Conservation (phyloP, 2,888 invertebrate genomes). For the Cheilosia vernalis region DNA sequence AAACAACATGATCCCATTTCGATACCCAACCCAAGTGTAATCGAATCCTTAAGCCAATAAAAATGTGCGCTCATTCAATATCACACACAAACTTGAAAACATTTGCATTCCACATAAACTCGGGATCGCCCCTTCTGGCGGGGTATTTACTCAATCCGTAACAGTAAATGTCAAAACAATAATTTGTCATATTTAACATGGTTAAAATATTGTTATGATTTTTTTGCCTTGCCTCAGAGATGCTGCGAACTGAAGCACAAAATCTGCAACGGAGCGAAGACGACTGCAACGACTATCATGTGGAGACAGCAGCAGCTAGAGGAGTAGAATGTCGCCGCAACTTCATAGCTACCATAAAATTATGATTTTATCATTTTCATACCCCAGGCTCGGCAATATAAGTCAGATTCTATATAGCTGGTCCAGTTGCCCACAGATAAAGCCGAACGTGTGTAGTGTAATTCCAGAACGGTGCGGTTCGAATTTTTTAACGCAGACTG, state of each 20-base stretch:
- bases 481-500: constrained; percentile 17
- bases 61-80: no score
- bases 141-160: constrained; percentile 25
- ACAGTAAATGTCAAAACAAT: constrained; percentile 67
- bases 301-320: constrained; percentile 12
- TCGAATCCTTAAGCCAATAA: constrained; percentile 33
- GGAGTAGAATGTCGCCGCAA: constrained; percentile 55
- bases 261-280: constrained; percentile 34
- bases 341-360: constrained; percentile 71
- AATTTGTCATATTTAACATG: constrained; percentile 70
- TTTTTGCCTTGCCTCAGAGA: constrained; percentile 39
- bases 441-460: constrained; percentile 28
- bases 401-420: constrained; percentile 51
- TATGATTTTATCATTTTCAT: constrained; percentile 62
- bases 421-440: constrained; percentile 42
- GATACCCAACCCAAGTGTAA: constrained; percentile 1
- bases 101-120: background rate
- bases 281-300: constrained; percentile 9
- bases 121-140: background rate
- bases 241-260: constrained; percentile 41
- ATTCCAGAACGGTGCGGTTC: constrained; percentile 52
- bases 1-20: constrained; percentile 11
- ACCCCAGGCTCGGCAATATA: constrained; percentile 50
- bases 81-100: background rate
- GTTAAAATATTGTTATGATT: constrained; percentile 64